Evolutionary conservation across 2,113 vertebrate species (phyloP).

Genomic region (Cervus canadensis): DNA sequence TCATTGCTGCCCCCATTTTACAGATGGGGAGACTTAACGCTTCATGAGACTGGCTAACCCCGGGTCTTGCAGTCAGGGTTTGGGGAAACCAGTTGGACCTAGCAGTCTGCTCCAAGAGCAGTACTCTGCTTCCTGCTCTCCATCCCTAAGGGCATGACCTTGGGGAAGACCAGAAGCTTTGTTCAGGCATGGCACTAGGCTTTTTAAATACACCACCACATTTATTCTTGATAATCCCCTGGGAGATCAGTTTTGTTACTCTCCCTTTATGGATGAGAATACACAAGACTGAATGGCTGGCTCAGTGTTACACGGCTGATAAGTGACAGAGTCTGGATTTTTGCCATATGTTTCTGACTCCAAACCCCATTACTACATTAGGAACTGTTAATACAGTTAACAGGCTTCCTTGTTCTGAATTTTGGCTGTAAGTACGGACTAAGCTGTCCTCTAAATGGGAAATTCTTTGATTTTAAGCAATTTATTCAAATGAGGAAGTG

Average conservation of each 20-base stretch:
- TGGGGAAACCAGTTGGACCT: background rate
- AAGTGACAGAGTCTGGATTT: background rate
- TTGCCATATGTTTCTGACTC: background rate
- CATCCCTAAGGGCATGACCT: background rate
- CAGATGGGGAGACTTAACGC: background rate
- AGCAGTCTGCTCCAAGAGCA: background rate
- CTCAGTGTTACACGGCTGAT: background rate
- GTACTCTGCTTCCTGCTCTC: accelerated
- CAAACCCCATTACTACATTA: background rate
- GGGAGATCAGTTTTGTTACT: background rate
- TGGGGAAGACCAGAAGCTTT: background rate
- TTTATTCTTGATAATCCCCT: background rate
- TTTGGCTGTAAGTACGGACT: background rate
- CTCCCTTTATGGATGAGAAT: background rate
- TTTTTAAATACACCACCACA: background rate
- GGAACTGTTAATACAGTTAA: background rate
- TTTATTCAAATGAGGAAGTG: background rate
- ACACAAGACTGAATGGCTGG: background rate
- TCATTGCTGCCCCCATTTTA: accelerated
- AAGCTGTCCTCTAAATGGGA: background rate
- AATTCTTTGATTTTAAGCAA: background rate
- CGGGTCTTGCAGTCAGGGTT: too few species aligned
- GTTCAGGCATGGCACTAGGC: background rate
- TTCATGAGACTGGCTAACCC: background rate
- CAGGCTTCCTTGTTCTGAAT: background rate